phyloP scores from a whole-genome alignment of 2,797 vertebrate genomes.

The Nannoperca australis region DNA sequence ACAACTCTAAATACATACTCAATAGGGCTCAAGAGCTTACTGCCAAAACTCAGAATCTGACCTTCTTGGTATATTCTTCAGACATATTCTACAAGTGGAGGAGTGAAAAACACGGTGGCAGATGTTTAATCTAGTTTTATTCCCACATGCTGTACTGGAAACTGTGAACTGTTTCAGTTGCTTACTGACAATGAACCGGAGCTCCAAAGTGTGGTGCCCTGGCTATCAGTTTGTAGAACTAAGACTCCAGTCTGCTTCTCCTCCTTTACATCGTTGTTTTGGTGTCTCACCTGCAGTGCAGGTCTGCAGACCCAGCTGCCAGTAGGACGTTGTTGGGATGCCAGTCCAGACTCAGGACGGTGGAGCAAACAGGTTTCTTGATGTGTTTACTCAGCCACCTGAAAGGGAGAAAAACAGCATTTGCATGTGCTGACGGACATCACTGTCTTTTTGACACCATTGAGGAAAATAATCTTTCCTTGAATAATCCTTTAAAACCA shows the following conservation, averaged over 20 bases:
- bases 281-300: constrained; percentile 85
- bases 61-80: neutral
- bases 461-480: neutral
- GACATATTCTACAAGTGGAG: neutral
- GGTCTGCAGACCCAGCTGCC: constrained; percentile 84
- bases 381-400: constrained; percentile 92
- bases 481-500: neutral
- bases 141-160: neutral
- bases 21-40: neutral
- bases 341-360: constrained; percentile 86
- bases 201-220: neutral
- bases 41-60: neutral
- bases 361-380: constrained; percentile 84
- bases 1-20: neutral
- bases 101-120: neutral
- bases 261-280: neutral
- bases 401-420: constrained; percentile 14
- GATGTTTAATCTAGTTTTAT: neutral
- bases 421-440: neutral
- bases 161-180: neutral
- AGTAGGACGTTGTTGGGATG: constrained; percentile 89
- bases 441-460: neutral
- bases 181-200: neutral
- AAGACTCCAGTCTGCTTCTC: neutral
- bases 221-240: neutral